Evolutionary conservation across 2,888 invertebrate species (phyloP), one percentile per base, ranked within the genome.

Genomic region (Ptycholaimellus sp.): DNA sequence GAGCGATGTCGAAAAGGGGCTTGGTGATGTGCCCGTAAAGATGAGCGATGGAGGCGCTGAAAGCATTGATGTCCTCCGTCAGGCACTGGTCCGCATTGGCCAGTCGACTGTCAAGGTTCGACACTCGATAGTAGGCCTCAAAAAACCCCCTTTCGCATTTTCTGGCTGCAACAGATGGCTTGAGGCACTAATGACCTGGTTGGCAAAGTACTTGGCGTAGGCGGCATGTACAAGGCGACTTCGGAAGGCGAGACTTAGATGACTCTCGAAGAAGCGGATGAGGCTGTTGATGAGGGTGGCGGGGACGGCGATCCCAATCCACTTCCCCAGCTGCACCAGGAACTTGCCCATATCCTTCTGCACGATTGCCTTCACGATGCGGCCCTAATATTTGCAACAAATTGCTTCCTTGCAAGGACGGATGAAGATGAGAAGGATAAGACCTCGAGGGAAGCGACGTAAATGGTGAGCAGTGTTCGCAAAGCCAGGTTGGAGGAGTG

Each of bases 251-350:
- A 96, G 67, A 0, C 87, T 81, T 41, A 93, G 68, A 49, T 80
- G 72, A 47, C 76, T 76, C 60, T 96, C 96, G 54, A 93, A 65
- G 61, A 81, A 96, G 39, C 52, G 70, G 52, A 96, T 93, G 67
- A 85, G 76, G 42, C 85, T 85, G 63, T 96, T 96, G 51, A 93
- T 74, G 60, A 93, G 87, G 1, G 93, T 93, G 0, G 93, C 93
- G 0, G 93, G 93, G 3, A 93, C 67, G 7, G 13, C n/a, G 34
- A 93, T 79, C 1, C 76, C 72, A 54, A 96, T 73, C 90, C 90
- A 96, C 56, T 83, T 77, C 5, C 76, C 62, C 19, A 93, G 63
- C 56, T 81, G 73, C 2, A 71, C 59, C 0, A 73, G 65, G 59
- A 85, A 85, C 41, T 74, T 72, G 1, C 62, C 65, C 23, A 81